Evolutionary conservation across 2,888 invertebrate species (phyloP).

Genomic region (Idaea aversata): DNA sequence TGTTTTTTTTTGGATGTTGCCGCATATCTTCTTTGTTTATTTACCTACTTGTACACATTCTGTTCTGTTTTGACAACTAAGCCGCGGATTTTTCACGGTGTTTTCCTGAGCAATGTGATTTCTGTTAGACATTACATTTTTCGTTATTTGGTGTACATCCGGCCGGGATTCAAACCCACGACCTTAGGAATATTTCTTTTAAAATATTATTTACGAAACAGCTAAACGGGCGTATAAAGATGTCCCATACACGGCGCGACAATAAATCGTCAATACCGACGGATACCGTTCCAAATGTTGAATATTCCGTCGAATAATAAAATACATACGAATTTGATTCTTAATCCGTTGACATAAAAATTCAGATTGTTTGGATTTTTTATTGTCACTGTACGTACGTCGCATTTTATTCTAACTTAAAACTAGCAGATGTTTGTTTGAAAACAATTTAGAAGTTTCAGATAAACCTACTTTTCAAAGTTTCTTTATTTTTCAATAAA

Average conservation of each 20-base stretch:
- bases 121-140: too few relatives aligned
- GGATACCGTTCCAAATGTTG: constrained; percentile 22
- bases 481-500: too few relatives aligned
- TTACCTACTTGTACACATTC: too few relatives aligned
- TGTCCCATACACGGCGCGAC: constrained; percentile 23
- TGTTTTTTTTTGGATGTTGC: too few relatives aligned
- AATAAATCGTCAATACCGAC: constrained; percentile 25
- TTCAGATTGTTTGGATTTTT: not conserved
- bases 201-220: constrained; percentile 26
- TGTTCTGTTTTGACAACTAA: too few relatives aligned
- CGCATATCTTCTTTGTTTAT: too few relatives aligned
- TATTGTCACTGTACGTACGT: not conserved
- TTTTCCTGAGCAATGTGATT: too few relatives aligned
- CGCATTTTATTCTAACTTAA: not conserved
- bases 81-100: too few relatives aligned
- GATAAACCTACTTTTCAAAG: too few relatives aligned
- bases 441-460: not conserved
- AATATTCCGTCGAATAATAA: constrained; percentile 22
- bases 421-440: not conserved
- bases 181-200: not conserved
- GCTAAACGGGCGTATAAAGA: constrained; percentile 28
- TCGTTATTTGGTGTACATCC: too few relatives aligned
- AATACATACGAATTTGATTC: constrained; percentile 1
- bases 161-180: too few relatives aligned
- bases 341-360: not conserved